These are phyloP conservation scores for zebrafish (Danio rerio) DNA, from an alignment of 2,113 vertebrate genomes.

Conservation along the genomic window DNA sequence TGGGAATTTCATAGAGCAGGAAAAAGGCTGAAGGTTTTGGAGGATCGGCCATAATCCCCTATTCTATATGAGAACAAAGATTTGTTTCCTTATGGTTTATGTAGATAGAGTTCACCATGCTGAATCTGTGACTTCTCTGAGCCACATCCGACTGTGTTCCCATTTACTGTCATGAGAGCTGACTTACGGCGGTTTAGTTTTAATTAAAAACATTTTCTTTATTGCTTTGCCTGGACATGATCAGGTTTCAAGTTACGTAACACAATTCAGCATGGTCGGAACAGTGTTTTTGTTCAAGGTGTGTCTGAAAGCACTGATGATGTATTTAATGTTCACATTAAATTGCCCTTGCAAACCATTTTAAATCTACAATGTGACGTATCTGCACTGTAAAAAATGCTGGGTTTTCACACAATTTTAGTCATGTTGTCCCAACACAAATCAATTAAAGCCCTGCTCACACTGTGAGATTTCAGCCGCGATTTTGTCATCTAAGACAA, in stretches of 20 bases:
- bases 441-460: too few species aligned
- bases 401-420: too few species aligned
- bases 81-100: constrained; percentile 50
- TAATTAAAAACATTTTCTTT: constrained; percentile 32
- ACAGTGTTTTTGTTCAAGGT: constrained; percentile 9
- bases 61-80: constrained; percentile 21
- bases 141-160: not conserved
- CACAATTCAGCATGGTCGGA: not conserved
- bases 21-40: not conserved
- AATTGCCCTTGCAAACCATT: too few species aligned
- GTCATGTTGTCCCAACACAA: too few species aligned
- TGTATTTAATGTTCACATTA: not conserved
- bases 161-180: constrained; percentile 25
- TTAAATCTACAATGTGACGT: too few species aligned
- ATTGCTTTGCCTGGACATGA: not conserved
- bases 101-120: constrained; percentile 41
- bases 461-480: too few species aligned
- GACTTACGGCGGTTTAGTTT: constrained; percentile 10
- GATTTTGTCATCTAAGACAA: too few species aligned
- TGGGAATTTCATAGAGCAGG: constrained; percentile 30
- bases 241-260: constrained; percentile 5
- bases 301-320: not conserved
- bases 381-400: too few species aligned
- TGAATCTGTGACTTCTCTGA: not conserved
- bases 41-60: constrained; percentile 33